Evolutionary conservation across 2,113 vertebrate genomes (phyloP).

Genomic region (Meriones unguiculatus): DNA sequence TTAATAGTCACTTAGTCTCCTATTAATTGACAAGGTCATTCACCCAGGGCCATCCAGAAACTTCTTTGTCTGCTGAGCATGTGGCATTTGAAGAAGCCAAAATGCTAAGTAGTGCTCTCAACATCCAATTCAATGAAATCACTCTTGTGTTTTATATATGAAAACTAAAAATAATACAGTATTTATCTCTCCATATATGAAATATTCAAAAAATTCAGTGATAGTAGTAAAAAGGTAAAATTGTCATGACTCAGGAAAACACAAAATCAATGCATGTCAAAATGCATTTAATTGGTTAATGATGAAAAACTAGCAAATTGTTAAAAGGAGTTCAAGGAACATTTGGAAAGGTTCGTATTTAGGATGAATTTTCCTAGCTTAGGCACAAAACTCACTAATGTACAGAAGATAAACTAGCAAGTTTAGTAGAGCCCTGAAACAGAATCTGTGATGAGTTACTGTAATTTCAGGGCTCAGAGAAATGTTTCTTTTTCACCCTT

Average conservation of each 20-base stretch:
- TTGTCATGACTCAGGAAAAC: conserved; percentile 3
- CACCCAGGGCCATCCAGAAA: not conserved
- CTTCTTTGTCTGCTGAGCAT: not conserved
- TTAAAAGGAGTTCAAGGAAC: conserved; percentile 25
- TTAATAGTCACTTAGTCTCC: not conserved
- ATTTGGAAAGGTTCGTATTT: not conserved
- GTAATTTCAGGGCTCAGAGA: conserved; percentile 30
- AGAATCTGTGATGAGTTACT: not conserved
- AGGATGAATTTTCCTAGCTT: not conserved
- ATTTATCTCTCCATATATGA: not conserved
- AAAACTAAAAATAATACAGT: not conserved
- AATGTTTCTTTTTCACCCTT: not conserved
- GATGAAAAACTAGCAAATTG: not conserved
- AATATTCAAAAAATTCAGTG: not conserved
- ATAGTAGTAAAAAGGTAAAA: conserved; percentile 32
- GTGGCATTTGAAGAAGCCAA: not conserved
- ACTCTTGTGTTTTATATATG: not conserved
- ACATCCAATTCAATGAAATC: not conserved
- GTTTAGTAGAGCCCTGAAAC: not conserved
- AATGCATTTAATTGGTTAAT: not conserved
- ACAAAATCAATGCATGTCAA: conserved; percentile 27
- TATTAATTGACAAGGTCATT: not conserved
- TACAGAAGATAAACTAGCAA: not conserved
- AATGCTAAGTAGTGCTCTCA: not conserved
- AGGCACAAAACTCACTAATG: not conserved